Conservation (phyloP, 2,888 invertebrate species). For the Serrognathus titanus region DNA sequence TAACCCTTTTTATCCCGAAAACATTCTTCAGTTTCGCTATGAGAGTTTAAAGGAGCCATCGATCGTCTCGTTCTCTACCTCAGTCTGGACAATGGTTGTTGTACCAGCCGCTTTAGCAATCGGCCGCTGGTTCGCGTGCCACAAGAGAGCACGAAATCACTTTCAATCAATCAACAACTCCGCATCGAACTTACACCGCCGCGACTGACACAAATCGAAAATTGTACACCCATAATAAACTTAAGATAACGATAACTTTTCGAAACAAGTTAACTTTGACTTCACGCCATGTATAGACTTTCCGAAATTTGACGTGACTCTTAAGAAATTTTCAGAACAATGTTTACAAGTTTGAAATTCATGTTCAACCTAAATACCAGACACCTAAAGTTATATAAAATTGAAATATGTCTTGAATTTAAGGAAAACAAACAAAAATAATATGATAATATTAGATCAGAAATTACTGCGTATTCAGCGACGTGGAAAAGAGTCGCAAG, state of each 20-base stretch:
- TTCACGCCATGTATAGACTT: background rate
- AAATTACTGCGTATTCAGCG: no score
- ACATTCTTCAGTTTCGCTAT: background rate
- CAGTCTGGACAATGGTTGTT: constrained; percentile 26
- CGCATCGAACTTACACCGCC: constrained; percentile 2
- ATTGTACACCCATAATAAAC: background rate
- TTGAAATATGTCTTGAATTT: no score
- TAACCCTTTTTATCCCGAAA: constrained; percentile 13
- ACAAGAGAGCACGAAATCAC: constrained; percentile 31
- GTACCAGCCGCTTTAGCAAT: constrained; percentile 12
- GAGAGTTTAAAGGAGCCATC: background rate
- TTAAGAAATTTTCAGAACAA: no score
- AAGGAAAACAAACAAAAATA: no score
- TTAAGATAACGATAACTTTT: background rate
- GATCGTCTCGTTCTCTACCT: constrained; percentile 16
- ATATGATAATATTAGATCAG: no score
- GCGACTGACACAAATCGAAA: background rate
- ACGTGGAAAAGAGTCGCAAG: no score
- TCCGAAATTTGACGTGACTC: no score
- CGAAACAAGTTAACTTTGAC: background rate
- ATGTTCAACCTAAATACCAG: no score
- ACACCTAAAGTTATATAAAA: no score
- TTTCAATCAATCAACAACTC: constrained; percentile 33
- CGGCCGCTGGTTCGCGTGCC: constrained; percentile 13
- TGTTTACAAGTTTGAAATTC: no score